Conservation (phyloP, 2,888 invertebrate genomes). For the Hybos culiciformis region DNA sequence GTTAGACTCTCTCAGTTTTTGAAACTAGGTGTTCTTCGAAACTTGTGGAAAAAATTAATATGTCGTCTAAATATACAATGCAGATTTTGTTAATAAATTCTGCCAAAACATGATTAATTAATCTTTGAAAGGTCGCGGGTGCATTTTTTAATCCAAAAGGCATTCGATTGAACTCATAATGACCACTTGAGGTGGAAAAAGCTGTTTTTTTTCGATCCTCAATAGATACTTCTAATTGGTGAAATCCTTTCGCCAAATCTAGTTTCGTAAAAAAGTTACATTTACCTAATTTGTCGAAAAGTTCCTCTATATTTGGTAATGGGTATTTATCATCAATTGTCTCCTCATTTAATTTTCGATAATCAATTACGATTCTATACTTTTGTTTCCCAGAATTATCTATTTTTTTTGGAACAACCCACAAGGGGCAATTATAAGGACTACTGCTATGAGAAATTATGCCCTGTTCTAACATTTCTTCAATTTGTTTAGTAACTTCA, state of each 20-base stretch:
- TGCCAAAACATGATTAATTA: neutral
- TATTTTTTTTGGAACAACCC: too few relatives aligned
- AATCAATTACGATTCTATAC: too few relatives aligned
- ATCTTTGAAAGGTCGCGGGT: neutral
- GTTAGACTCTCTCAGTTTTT: neutral
- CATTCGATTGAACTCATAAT: neutral
- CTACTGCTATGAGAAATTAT: too few relatives aligned
- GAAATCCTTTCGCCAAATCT: constrained; percentile 13
- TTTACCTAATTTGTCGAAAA: constrained; percentile 11
- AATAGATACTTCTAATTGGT: constrained; percentile 7
- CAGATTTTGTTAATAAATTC: neutral
- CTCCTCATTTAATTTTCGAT: constrained; percentile 4
- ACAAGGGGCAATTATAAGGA: too few relatives aligned
- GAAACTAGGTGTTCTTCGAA: neutral
- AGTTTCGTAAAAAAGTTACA: constrained; percentile 11
- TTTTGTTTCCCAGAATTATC: too few relatives aligned
- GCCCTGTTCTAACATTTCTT: neutral
- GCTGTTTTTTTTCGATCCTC: constrained; percentile 2
- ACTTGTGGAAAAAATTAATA: neutral
- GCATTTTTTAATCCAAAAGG: neutral
- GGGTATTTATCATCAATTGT: constrained; percentile 2
- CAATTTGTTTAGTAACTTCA: neutral
- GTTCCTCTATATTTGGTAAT: constrained; percentile 9
- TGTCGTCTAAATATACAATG: neutral
- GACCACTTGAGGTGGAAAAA: neutral